These are phyloP conservation scores for Camptogramma bilineatum DNA, from an alignment of 2,888 invertebrate genomes.

Conservation along the genomic window DNA sequence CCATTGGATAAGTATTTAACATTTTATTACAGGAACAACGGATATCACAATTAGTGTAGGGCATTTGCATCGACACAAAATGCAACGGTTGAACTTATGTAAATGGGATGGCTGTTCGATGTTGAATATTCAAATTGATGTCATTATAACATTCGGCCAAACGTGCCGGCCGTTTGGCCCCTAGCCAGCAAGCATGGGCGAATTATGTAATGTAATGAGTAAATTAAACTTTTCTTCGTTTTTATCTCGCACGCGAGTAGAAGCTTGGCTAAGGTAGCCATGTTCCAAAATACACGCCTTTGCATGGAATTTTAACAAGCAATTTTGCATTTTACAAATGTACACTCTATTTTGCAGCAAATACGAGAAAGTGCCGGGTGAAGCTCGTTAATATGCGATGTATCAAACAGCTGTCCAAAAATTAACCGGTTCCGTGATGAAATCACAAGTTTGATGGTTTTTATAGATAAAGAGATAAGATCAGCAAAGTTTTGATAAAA, in stretches of 20 bases:
- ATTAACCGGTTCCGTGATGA: conserved; percentile 11
- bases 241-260: conserved; percentile 68
- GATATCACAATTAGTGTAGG: conserved; percentile 78
- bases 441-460: conserved; percentile 15
- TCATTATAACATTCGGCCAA: conserved; percentile 84
- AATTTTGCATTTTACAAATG: conserved; percentile 43
- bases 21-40: conserved; percentile 65
- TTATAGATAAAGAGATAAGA: conserved; percentile 22
- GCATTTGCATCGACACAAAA: conserved; percentile 81
- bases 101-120: conserved; percentile 82
- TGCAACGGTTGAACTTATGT: conserved; percentile 84
- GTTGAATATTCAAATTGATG: conserved; percentile 86
- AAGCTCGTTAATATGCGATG: conserved; percentile 1
- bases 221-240: conserved; percentile 71
- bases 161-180: conserved; percentile 78
- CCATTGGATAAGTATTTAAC: conserved; percentile 31
- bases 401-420: conserved; percentile 4
- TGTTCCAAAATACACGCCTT: conserved; percentile 49
- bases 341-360: conserved; percentile 15
- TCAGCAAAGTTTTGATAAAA: conserved; percentile 8
- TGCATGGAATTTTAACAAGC: conserved; percentile 53
- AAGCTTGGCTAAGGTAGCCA: conserved; percentile 55
- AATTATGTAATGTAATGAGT: conserved; percentile 81
- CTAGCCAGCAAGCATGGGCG: conserved; percentile 67
- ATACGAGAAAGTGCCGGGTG: conserved; percentile 6